Evolutionary conservation across 2,888 invertebrate species (phyloP).

Genomic region (Ochropleura leucogaster): DNA sequence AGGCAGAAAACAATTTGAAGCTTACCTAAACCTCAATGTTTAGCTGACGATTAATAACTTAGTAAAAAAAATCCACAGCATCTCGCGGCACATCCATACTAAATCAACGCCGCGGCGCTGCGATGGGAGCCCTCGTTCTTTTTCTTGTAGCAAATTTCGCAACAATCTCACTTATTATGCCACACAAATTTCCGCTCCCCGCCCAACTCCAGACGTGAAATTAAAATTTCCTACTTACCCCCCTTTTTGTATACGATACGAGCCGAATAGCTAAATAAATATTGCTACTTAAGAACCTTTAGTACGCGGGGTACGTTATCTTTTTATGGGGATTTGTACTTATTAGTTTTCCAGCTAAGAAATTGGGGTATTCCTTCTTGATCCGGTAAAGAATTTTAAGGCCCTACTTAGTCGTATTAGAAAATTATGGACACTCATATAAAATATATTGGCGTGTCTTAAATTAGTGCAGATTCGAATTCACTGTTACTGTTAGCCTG

Average conservation of each 20-base stretch:
- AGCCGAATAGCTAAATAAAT: constrained; percentile 88
- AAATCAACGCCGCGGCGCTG: constrained; percentile 64
- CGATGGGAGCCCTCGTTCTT: constrained; percentile 88
- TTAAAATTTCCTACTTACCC: constrained; percentile 90
- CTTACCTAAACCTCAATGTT: not conserved
- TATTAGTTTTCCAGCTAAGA: constrained; percentile 64
- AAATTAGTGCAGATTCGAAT: not conserved
- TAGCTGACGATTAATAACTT: not conserved
- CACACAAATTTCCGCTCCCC: constrained; percentile 90
- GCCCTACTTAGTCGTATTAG: constrained; percentile 29
- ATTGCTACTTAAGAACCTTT: constrained; percentile 83
- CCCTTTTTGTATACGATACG: constrained; percentile 82
- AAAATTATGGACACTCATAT: constrained; percentile 6
- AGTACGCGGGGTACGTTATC: constrained; percentile 73
- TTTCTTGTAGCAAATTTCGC: constrained; percentile 91
- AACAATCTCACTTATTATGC: constrained; percentile 91
- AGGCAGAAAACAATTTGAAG: not conserved
- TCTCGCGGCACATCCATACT: constrained; percentile 71
- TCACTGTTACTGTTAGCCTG: not conserved
- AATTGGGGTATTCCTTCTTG: constrained; percentile 50
- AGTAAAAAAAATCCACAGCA: not conserved
- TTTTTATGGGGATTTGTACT: constrained; percentile 68
- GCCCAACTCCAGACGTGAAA: constrained; percentile 88
- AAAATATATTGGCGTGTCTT: not conserved
- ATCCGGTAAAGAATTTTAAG: constrained; percentile 32